Evolutionary conservation across 2,113 vertebrate species (phyloP).

Genomic region (Sorex fumeus): DNA sequence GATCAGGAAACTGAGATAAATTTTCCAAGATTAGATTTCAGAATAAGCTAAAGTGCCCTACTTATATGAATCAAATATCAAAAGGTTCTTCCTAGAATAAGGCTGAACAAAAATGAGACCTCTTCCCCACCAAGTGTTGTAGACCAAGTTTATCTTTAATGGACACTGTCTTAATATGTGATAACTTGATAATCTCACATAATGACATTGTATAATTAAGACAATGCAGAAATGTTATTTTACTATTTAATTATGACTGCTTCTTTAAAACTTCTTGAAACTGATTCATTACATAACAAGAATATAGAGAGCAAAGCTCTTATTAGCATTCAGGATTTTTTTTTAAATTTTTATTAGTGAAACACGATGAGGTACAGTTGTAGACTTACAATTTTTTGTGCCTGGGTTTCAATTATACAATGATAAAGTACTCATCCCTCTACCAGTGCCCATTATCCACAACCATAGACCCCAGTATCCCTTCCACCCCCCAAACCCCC

Average conservation of each 20-base stretch:
- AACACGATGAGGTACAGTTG: no score
- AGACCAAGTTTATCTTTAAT: conserved; percentile 82
- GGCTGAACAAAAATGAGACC: conserved; percentile 82
- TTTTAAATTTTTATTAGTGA: no score
- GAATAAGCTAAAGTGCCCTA: conserved; percentile 83
- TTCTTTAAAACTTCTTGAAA: conserved; percentile 54
- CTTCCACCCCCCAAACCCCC: no score
- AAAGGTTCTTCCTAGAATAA: conserved; percentile 77
- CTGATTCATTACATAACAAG: conserved; percentile 76
- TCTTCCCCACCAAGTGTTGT: conserved; percentile 74
- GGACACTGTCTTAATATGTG: conserved; percentile 82
- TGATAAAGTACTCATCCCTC: no score
- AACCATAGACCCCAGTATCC: no score
- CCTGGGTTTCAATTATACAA: no score
- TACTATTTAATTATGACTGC: conserved; percentile 83
- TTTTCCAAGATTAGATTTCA: conserved; percentile 83
- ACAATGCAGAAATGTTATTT: conserved; percentile 81
- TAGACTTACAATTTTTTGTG: no score
- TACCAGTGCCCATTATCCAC: no score
- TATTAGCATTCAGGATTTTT: conserved; percentile 73
- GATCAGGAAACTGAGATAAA: conserved; percentile 78
- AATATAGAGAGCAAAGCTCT: conserved; percentile 78
- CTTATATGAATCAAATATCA: conserved; percentile 77
- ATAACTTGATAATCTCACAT: conserved; percentile 82
- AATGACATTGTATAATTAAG: conserved; percentile 80